Conservation (phyloP, 2,113 vertebrate species). For the Bufo bufo region DNA sequence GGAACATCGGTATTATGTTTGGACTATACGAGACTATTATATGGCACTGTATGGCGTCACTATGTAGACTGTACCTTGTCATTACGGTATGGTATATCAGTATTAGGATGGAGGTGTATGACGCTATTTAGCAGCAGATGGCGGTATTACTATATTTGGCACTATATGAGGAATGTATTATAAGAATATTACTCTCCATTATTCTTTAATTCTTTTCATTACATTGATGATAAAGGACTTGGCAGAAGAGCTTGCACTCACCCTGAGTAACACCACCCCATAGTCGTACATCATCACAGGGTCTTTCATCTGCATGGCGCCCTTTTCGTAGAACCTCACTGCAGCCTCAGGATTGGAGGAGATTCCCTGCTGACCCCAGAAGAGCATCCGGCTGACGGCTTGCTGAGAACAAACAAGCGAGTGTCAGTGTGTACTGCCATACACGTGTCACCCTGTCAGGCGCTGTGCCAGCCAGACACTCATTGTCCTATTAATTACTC, state of each 20-base stretch:
- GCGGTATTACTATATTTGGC: too few species aligned
- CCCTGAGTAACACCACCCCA: constrained; percentile 75
- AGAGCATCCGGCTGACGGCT: constrained; percentile 77
- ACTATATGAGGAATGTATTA: too few species aligned
- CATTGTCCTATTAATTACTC: background rate
- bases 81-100: too few species aligned
- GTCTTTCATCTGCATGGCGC: constrained; percentile 70
- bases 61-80: too few species aligned
- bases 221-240: background rate
- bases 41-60: too few species aligned
- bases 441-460: background rate
- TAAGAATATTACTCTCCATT: too few species aligned
- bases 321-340: constrained; percentile 74
- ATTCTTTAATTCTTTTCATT: too few species aligned
- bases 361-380: constrained; percentile 82
- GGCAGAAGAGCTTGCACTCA: constrained; percentile 54
- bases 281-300: constrained; percentile 80
- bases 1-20: background rate
- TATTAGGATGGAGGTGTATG: too few species aligned
- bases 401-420: constrained; percentile 64
- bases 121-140: too few species aligned
- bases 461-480: background rate
- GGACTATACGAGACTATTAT: background rate
- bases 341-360: constrained; percentile 71
- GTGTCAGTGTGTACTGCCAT: background rate